Conservation (phyloP, 2,888 invertebrate genomes). For the Synergus itoensis region DNA sequence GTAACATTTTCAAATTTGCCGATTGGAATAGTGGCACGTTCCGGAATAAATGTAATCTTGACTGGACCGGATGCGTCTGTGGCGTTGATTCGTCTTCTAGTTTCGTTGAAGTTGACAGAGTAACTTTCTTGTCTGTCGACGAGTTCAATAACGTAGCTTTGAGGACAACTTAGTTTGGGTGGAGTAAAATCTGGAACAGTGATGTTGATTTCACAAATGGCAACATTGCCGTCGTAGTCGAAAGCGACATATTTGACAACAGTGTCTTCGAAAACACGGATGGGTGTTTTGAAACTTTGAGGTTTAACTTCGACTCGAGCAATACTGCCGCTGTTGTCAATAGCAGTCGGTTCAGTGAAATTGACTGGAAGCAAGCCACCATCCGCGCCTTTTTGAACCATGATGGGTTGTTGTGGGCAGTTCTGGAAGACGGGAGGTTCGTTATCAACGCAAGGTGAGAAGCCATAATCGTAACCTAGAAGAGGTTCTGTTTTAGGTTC, state of each 20-base stretch:
- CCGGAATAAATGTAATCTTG: constrained; percentile 86
- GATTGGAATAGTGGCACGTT: constrained; percentile 90
- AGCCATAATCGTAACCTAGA: constrained; percentile 95
- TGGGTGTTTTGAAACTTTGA: constrained; percentile 92
- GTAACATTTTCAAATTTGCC: constrained; percentile 95
- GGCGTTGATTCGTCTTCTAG: constrained; percentile 89
- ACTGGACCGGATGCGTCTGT: constrained; percentile 94
- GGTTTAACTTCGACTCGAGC: constrained; percentile 96
- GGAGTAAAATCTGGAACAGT: constrained; percentile 96
- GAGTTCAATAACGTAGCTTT: constrained; percentile 95
- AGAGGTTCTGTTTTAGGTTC: constrained; percentile 90
- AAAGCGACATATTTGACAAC: constrained; percentile 97
- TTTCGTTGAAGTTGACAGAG: constrained; percentile 94
- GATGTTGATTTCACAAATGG: constrained; percentile 97
- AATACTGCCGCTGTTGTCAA: constrained; percentile 97
- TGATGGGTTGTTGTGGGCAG: constrained; percentile 95
- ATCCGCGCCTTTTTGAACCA: constrained; percentile 92
- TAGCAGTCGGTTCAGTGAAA: constrained; percentile 95
- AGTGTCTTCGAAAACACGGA: constrained; percentile 93
- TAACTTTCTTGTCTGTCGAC: constrained; percentile 94
- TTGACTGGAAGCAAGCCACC: constrained; percentile 95
- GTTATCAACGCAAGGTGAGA: constrained; percentile 96
- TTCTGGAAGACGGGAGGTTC: constrained; percentile 98
- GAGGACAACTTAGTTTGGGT: constrained; percentile 93
- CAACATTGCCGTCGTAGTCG: constrained; percentile 98